phyloP scores from a whole-genome alignment of 2,113 vertebrate genomes.

The Bufo bufo region DNA sequence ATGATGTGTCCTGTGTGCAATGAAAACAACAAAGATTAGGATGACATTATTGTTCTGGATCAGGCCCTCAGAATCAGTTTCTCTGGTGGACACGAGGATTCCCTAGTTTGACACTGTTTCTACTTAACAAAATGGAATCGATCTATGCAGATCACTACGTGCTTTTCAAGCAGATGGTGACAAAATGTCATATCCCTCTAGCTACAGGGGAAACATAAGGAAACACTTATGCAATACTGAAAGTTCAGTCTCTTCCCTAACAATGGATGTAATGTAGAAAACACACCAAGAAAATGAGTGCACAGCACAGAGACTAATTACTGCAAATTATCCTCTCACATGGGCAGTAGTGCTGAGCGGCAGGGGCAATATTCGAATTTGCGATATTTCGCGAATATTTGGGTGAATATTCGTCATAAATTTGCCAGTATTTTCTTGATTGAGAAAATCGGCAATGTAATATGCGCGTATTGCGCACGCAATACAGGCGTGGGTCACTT shows the following conservation, averaged over 20 bases:
- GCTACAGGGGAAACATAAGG: conserved; percentile 31
- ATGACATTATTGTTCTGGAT: too few species aligned
- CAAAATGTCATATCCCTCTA: conserved; percentile 7
- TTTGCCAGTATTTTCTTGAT: too few species aligned
- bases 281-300: not conserved
- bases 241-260: not conserved
- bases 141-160: not conserved
- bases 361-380: too few species aligned
- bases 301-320: not conserved
- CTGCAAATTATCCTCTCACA: not conserved
- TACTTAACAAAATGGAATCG: not conserved
- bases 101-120: not conserved
- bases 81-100: not conserved
- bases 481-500: too few species aligned
- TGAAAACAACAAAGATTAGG: too few species aligned
- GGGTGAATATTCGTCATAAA: too few species aligned
- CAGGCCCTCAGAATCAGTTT: not conserved
- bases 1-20: not conserved
- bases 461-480: too few species aligned
- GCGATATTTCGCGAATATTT: too few species aligned
- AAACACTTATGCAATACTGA: conserved; percentile 1
- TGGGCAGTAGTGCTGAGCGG: too few species aligned
- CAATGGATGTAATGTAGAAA: not conserved
- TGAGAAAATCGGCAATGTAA: too few species aligned
- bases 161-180: conserved; percentile 6